These are phyloP conservation scores for Drosophila gunungcola DNA, from an alignment of 1,140 invertebrate species.

Conservation along the genomic window DNA sequence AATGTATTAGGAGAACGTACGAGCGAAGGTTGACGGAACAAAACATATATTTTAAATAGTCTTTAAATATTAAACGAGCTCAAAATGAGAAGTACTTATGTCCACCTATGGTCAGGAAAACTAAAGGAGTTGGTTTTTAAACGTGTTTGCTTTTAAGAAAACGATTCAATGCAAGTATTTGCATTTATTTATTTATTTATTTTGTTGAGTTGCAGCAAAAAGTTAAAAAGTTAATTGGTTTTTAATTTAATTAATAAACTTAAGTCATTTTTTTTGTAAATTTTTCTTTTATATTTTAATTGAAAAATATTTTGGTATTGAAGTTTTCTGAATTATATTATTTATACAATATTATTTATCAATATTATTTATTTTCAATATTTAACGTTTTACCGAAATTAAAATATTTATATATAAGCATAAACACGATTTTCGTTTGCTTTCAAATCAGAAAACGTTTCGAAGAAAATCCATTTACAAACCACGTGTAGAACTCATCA, in stretches of 20 bases:
- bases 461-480: not conserved
- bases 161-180: not conserved
- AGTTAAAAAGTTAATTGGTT: no score
- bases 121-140: not conserved
- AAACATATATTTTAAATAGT: constrained; percentile 44
- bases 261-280: no score
- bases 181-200: no score
- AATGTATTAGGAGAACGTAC: constrained; percentile 57
- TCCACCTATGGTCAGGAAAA: constrained; percentile 2
- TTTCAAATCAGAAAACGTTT: not conserved
- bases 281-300: no score
- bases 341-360: no score
- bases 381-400: no score
- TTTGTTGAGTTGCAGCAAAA: not conserved
- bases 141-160: not conserved
- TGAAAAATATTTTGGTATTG: no score
- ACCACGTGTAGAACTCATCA: constrained; percentile 7
- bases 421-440: no score
- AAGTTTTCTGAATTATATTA: no score
- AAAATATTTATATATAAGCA: no score
- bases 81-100: not conserved
- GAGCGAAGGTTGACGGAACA: not conserved
- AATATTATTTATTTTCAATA: no score
- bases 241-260: no score
- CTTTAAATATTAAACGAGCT: constrained; percentile 40